Conservation (phyloP, 1,140 invertebrate genomes). For the Oncopeltus fasciatus region DNA sequence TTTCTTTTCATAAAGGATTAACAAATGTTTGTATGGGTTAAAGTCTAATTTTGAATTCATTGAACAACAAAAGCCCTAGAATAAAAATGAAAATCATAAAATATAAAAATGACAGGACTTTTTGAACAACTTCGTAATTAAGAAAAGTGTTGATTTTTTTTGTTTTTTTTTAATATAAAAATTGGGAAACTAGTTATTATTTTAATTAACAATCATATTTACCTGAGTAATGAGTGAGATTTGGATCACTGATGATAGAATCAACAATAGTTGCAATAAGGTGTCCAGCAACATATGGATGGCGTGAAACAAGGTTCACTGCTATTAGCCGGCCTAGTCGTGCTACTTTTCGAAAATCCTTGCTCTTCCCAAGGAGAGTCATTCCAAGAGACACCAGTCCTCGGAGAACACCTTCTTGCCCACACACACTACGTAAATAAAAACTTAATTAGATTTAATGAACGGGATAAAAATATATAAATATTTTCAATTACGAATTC, state of each 20-base stretch:
- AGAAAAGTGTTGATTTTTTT: background rate
- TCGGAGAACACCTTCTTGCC: slow-evolving; percentile 36
- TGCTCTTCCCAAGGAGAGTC: slow-evolving; percentile 31
- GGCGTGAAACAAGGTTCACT: slow-evolving; percentile 35
- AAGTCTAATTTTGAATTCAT: too few relatives aligned
- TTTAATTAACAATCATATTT: slow-evolving; percentile 16
- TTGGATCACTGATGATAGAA: slow-evolving; percentile 32
- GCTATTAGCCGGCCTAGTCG: slow-evolving; percentile 35
- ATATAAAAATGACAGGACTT: too few relatives aligned
- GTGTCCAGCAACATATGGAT: slow-evolving; percentile 30
- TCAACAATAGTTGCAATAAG: slow-evolving; percentile 34
- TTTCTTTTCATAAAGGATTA: too few relatives aligned
- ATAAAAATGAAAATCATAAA: background rate
- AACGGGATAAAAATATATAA: too few relatives aligned
- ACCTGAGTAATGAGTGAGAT: slow-evolving; percentile 37
- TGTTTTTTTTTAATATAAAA: too few relatives aligned
- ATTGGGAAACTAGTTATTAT: too few relatives aligned
- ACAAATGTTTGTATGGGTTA: too few relatives aligned
- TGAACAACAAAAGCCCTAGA: too few relatives aligned
- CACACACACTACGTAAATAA: slow-evolving; percentile 36
- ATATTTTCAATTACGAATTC: too few relatives aligned
- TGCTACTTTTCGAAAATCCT: slow-evolving; percentile 30
- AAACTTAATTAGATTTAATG: too few relatives aligned
- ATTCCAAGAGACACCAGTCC: slow-evolving; percentile 39
- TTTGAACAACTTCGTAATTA: background rate